Evolutionary conservation across 2,113 vertebrate species (phyloP).

Genomic region (Gasterosteus nipponicus): DNA sequence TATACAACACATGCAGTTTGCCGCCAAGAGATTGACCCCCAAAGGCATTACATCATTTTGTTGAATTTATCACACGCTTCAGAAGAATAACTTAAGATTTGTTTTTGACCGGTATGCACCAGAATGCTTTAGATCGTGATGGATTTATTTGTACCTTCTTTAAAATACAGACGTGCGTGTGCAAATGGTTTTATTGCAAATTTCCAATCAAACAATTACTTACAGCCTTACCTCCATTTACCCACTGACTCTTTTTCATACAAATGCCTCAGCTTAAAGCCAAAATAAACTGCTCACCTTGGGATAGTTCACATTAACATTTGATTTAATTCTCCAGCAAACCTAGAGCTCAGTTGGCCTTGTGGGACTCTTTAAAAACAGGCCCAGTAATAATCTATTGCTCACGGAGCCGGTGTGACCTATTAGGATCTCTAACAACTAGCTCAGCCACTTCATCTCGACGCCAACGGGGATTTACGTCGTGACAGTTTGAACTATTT

Average conservation of each 20-base stretch:
- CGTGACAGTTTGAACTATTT: conserved; percentile 23
- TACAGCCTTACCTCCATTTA: neutral
- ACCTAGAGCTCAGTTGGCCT: conserved; percentile 33
- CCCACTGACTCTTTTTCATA: conserved; percentile 10
- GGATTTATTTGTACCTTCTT: neutral
- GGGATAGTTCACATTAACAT: conserved; percentile 31
- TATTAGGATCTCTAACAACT: conserved; percentile 39
- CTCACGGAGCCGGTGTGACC: conserved; percentile 17
- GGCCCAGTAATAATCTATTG: conserved; percentile 25
- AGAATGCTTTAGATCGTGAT: neutral
- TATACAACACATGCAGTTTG: neutral
- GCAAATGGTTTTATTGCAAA: conserved; percentile 8
- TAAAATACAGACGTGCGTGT: conserved; percentile 4
- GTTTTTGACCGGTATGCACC: neutral
- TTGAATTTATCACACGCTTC: conserved; percentile 1
- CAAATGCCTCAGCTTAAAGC: conserved; percentile 8
- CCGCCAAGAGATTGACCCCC: conserved; percentile 2
- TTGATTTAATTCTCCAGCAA: conserved; percentile 49
- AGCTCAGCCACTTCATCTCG: conserved; percentile 33
- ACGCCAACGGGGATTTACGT: conserved; percentile 1
- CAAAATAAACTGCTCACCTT: conserved; percentile 24
- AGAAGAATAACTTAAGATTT: neutral
- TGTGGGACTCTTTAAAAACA: conserved; percentile 32
- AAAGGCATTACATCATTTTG: neutral
- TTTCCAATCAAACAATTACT: conserved; percentile 20